Evolutionary conservation across 2,113 vertebrate genomes (phyloP).

Genomic region (Burhinus oedicnemus): DNA sequence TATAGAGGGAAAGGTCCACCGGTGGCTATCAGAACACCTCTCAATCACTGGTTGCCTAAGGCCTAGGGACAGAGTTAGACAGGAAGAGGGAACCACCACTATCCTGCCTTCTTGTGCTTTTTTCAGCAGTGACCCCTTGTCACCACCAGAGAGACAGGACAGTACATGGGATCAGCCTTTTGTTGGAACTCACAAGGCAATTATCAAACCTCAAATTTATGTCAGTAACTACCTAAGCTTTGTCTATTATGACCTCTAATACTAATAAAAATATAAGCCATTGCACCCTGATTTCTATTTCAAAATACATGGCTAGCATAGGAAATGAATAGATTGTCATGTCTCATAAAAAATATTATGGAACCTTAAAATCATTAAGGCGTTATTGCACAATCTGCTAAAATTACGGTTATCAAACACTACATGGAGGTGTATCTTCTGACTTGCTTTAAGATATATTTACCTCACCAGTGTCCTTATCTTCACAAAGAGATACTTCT

Average conservation of each 20-base stretch:
- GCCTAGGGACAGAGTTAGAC: neutral
- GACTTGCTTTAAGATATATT: neutral
- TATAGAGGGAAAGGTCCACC: neutral
- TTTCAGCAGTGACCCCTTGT: neutral
- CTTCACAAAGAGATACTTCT: conserved; percentile 97
- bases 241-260: neutral
- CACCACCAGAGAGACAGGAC: neutral
- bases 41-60: neutral
- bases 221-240: neutral
- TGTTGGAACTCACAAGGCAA: neutral
- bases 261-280: neutral
- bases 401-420: neutral
- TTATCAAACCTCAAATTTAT: neutral
- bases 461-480: conserved; percentile 98
- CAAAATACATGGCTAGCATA: neutral
- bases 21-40: neutral
- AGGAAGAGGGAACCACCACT: neutral
- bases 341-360: neutral
- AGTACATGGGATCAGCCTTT: neutral
- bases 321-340: neutral
- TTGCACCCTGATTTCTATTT: neutral
- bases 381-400: neutral
- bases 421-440: neutral
- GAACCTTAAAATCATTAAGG: neutral
- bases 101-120: neutral